phyloP scores from a whole-genome alignment of 2,888 invertebrate species.

The Micropterix aruncella region DNA sequence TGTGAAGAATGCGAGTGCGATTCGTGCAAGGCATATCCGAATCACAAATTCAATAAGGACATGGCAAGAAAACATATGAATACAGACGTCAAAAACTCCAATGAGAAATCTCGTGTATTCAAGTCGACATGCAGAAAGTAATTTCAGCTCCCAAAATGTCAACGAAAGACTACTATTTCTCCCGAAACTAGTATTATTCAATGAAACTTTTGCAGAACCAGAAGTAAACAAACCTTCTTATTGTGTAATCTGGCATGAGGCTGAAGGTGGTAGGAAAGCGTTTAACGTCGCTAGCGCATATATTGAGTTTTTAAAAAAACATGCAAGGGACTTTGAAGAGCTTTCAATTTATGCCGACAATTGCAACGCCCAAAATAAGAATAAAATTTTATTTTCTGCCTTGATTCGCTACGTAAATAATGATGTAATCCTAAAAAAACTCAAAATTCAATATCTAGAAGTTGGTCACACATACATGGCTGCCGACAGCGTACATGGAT shows the following conservation, averaged over 20 bases:
- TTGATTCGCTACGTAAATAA: too few species aligned
- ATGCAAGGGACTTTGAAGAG: slow-evolving; percentile 2
- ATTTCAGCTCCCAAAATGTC: not conserved
- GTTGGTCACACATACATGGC: slow-evolving; percentile 12
- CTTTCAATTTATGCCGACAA: slow-evolving; percentile 7
- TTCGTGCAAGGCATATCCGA: slow-evolving; percentile 6
- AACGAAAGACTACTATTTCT: slow-evolving; percentile 3
- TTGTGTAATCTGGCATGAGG: slow-evolving; percentile 3
- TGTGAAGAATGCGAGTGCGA: slow-evolving; percentile 3
- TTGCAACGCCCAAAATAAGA: slow-evolving; percentile 12
- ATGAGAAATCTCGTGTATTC: not conserved
- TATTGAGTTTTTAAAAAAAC: not conserved
- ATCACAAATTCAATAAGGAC: slow-evolving; percentile 1
- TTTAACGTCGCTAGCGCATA: not conserved
- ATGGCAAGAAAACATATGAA: not conserved
- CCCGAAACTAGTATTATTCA: slow-evolving; percentile 1
- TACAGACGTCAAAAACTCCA: not conserved
- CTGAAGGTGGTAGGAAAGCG: slow-evolving; percentile 3
- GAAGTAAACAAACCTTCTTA: not conserved
- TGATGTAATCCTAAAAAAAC: slow-evolving; percentile 7
- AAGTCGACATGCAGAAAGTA: slow-evolving; percentile 5
- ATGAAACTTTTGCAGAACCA: slow-evolving; percentile 4
- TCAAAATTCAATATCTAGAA: slow-evolving; percentile 12
- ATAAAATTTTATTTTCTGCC: slow-evolving; percentile 11
- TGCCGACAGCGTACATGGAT: slow-evolving; percentile 12